Conservation (phyloP, 2,888 invertebrate species). For the Apamea crenata region DNA sequence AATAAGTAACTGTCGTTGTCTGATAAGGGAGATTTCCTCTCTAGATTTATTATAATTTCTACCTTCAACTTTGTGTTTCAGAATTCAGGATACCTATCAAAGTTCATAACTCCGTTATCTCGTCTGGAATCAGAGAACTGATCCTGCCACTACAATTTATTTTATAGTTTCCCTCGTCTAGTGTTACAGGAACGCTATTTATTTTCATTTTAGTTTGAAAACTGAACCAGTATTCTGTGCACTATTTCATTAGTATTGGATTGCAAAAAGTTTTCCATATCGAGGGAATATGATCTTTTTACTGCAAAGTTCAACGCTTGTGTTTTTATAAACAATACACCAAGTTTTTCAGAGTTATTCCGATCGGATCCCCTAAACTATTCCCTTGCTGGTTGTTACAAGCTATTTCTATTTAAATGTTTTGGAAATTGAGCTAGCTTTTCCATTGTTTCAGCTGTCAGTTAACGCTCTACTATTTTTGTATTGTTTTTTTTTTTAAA, state of each 20-base stretch:
- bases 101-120: constrained; percentile 32
- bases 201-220: constrained; percentile 8
- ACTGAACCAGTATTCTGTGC: background rate
- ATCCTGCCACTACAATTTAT: constrained; percentile 4
- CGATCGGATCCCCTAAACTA: too few species aligned
- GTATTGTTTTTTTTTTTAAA: too few species aligned
- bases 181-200: background rate
- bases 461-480: background rate
- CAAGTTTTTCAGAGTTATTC: too few species aligned
- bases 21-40: background rate
- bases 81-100: constrained; percentile 5
- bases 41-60: constrained; percentile 24
- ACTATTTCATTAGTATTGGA: constrained; percentile 3
- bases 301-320: background rate
- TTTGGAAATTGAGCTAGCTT: background rate
- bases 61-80: constrained; percentile 5
- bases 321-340: background rate
- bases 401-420: background rate
- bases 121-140: background rate
- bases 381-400: too few species aligned
- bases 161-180: background rate
- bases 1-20: background rate
- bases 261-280: background rate
- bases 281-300: background rate
- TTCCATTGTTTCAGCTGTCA: background rate